Percentiles rank a stretch among this genome's conserved stretches.
Evolutionary conservation across 2,888 invertebrate genomes (phyloP).

Genomic region (Itoplectis maculator): DNA sequence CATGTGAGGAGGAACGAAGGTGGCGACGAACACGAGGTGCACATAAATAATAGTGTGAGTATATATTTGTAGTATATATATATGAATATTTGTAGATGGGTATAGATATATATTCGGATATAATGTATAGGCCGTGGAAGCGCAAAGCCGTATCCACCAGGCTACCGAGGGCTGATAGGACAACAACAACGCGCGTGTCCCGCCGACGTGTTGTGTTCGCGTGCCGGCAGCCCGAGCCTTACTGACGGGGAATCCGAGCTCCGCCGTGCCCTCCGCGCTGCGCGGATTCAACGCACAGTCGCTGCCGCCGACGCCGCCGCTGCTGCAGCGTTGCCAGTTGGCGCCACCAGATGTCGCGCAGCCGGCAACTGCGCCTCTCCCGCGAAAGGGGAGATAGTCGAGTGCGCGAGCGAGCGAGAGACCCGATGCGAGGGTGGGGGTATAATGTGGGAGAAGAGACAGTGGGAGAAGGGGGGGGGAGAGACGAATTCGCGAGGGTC

Average conservation of each 20-base stretch:
- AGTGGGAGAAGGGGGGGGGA: constrained; percentile 13
- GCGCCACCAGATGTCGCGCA: constrained; percentile 56
- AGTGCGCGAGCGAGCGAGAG: background rate
- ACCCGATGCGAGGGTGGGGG: background rate
- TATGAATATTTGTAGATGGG: no score
- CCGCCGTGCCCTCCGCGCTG: constrained; percentile 27
- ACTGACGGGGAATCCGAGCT: constrained; percentile 71
- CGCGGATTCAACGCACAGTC: constrained; percentile 46
- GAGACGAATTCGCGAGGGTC: constrained; percentile 49
- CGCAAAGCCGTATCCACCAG: constrained; percentile 35
- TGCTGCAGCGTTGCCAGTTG: constrained; percentile 31
- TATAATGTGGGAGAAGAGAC: background rate
- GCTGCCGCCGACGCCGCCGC: background rate
- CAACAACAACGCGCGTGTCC: constrained; percentile 49
- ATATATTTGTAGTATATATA: no score
- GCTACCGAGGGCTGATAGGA: constrained; percentile 50
- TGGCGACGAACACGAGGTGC: background rate
- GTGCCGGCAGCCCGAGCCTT: constrained; percentile 81
- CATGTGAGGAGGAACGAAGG: background rate
- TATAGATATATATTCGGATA: background rate
- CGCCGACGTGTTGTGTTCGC: constrained; percentile 70
- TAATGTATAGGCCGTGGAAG: constrained; percentile 2
- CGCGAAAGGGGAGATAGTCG: constrained; percentile 9
- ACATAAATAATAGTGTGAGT: background rate
- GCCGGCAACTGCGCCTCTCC: constrained; percentile 31